Evolutionary conservation across 2,888 invertebrate species (phyloP).

Genomic region (Drosophila mayaguana): DNA sequence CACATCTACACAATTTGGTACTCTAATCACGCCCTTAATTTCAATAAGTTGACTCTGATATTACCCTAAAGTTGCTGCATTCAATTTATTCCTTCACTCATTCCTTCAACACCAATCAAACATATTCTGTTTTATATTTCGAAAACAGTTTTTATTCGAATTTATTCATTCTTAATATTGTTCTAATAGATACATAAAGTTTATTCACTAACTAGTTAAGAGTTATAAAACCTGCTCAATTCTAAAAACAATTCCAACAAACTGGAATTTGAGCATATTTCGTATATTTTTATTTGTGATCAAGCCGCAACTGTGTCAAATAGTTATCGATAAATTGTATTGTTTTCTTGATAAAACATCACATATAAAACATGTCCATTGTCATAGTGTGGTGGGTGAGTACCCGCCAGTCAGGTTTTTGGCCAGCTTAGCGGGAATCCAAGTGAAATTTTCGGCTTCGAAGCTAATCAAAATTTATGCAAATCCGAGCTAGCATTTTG

Average conservation of each 20-base stretch:
- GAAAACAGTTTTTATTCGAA: no score
- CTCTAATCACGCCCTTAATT: no score
- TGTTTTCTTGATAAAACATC: background rate
- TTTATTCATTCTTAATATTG: background rate
- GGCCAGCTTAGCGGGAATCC: background rate
- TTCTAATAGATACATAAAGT: background rate
- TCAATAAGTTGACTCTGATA: no score
- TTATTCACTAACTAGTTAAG: background rate
- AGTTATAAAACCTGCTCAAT: background rate
- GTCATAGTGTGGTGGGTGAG: no score
- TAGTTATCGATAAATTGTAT: background rate
- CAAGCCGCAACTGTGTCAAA: constrained; percentile 1
- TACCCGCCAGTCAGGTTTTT: background rate
- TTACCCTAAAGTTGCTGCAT: no score
- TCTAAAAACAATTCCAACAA: background rate
- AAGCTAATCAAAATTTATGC: constrained; percentile 69
- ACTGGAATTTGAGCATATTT: background rate
- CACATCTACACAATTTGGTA: no score
- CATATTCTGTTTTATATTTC: no score
- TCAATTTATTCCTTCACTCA: no score
- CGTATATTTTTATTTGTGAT: background rate
- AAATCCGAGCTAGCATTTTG: constrained; percentile 60
- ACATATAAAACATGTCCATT: background rate
- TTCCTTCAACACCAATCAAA: no score
- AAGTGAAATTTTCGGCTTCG: constrained; percentile 40